Base-by-base conservation (phyloP, 2,888 invertebrate genomes). In the Philereme transversata region DNA sequence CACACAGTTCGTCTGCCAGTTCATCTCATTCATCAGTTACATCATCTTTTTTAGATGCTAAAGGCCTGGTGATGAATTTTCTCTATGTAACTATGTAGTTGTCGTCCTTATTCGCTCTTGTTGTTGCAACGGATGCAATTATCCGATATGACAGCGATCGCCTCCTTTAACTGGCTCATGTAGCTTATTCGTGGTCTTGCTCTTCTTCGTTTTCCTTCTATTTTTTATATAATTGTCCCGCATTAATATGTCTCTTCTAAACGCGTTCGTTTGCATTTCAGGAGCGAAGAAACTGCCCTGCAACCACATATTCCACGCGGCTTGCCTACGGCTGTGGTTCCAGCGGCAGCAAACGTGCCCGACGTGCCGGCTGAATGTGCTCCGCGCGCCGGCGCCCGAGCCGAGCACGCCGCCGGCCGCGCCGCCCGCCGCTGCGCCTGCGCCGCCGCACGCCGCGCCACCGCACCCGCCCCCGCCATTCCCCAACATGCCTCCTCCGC, bases 291-390 rank as follows among this genome's bases (percentile, higher is more conserved):
- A 99, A 83, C 90, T 99, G 68, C 99, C 99, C 0, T 99, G 99
- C 91, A 98, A 98, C 85, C 99, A 99, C 87, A 99, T 99, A 78
- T 99, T 99, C 93, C 99, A 99, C 90, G 97, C 99, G 49, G 97
- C 97, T 57, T 99, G 99, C 87, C 93, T 99, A 57, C 95, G 99
- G 51, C 98, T 99, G 44, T 99, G 99, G 99, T 99, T 99, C 92
- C 99, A 99, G 91, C 95, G 99, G 6, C 99, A 99, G 85, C 99
- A 99, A 92, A 99, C 99, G 4, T 99, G 99, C 82, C 99, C 99
- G 0, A 99, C 99, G 4, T 99, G 99, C 84, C 95, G 99, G 9
- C 93, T 99, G 68, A 99, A 99, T 88, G 98, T 95, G 76, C 79
- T 95, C 71, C 91, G 94, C 5, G 89, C 93, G 56, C 92, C 93